Conservation (phyloP, 2,113 vertebrate genomes). For the Spermophilus dauricus region DNA sequence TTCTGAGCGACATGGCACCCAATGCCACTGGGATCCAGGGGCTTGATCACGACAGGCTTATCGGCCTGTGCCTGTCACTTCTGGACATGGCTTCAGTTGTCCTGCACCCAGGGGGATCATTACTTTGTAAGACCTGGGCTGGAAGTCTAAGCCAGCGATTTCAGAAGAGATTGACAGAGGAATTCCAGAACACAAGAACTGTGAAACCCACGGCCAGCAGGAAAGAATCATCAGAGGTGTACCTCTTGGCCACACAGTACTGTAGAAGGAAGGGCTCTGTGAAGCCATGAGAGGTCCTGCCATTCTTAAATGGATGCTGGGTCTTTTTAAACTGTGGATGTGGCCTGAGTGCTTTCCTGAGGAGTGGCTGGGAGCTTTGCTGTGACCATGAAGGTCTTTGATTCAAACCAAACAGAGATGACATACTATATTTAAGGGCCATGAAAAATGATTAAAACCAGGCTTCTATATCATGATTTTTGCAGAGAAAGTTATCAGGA, state of each 20-base stretch:
- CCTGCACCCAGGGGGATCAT: conserved; percentile 89
- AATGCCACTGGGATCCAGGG: conserved; percentile 91
- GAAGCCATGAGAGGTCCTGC: not conserved
- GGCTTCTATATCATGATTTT: not conserved
- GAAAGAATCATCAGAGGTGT: conserved; percentile 95
- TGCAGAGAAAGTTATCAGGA: not conserved
- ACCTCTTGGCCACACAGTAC: conserved; percentile 92
- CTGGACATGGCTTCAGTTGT: conserved; percentile 89
- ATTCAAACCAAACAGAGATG: not conserved
- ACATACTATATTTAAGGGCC: not conserved
- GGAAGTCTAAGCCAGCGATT: conserved; percentile 89
- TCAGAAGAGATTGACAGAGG: conserved; percentile 87
- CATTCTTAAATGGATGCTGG: not conserved
- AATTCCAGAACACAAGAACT: conserved; percentile 89
- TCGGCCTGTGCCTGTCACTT: conserved; percentile 91
- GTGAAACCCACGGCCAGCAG: conserved; percentile 95
- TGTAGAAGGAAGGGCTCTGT: not conserved
- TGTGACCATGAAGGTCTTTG: not conserved
- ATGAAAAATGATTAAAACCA: not conserved
- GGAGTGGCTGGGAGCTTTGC: not conserved
- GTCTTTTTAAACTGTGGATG: not conserved
- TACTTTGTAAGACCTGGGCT: conserved; percentile 97
- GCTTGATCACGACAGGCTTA: conserved; percentile 94
- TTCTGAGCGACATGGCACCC: conserved; percentile 98
- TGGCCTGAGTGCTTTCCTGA: too few species aligned